phyloP scores from a whole-genome alignment of 2,888 invertebrate species.

The Ametastegia equiseti region DNA sequence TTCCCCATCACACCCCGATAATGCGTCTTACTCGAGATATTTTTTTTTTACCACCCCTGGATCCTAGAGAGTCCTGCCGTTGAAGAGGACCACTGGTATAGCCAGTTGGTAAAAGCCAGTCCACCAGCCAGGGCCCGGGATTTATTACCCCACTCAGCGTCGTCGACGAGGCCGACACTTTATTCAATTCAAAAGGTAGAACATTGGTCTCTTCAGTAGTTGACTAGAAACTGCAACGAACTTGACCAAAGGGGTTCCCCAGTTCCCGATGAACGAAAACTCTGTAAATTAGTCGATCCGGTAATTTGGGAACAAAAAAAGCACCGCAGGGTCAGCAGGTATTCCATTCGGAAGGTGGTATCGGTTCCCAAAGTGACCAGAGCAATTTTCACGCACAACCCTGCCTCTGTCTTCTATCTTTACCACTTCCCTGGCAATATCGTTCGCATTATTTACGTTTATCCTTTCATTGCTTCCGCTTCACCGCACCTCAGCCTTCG shows the following conservation, averaged over 20 bases:
- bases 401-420: neutral
- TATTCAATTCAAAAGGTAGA: neutral
- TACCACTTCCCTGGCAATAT: neutral
- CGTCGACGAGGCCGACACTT: neutral
- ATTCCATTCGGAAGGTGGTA: too few species aligned
- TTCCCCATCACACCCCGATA: conserved; percentile 36
- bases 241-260: too few species aligned
- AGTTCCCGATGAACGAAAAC: too few species aligned
- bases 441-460: conserved; percentile 34
- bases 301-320: too few species aligned
- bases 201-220: too few species aligned
- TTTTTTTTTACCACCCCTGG: neutral
- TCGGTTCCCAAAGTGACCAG: too few species aligned
- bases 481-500: neutral
- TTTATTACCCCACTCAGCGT: neutral
- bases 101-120: neutral
- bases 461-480: conserved; percentile 43
- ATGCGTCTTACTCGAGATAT: conserved; percentile 67
- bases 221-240: too few species aligned
- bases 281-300: too few species aligned
- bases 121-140: neutral
- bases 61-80: neutral
- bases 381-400: neutral
- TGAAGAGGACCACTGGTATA: neutral
- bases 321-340: too few species aligned